Evolutionary conservation across 1,140 invertebrate genomes (phyloP).

Genomic region (Fopius arisanus): DNA sequence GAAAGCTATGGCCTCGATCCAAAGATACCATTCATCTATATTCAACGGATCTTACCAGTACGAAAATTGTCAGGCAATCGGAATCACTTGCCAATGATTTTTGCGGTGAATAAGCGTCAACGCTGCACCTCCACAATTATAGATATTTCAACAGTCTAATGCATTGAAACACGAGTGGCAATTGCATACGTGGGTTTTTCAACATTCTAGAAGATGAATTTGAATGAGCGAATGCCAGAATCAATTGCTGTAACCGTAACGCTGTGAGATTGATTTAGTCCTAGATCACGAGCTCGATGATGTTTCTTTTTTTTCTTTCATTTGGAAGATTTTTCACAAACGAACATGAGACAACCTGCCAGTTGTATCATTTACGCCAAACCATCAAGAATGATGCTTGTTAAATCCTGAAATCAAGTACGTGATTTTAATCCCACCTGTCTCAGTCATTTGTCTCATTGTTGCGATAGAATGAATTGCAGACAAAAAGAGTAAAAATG

Average conservation of each 20-base stretch:
- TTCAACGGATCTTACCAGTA: background rate
- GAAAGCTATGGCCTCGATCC: conserved; percentile 51
- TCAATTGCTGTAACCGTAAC: conserved; percentile 8
- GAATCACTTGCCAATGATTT: conserved; percentile 52
- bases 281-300: background rate
- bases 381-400: too few species aligned
- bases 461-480: too few species aligned
- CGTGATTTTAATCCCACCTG: too few species aligned
- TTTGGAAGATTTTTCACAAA: too few species aligned
- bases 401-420: too few species aligned
- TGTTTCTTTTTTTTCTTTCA: background rate
- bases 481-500: too few species aligned
- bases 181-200: background rate
- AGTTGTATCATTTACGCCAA: too few species aligned
- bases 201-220: background rate
- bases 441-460: too few species aligned
- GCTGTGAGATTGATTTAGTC: conserved; percentile 28
- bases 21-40: conserved; percentile 50
- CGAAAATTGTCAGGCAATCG: conserved; percentile 23
- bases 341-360: too few species aligned
- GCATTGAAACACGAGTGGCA: background rate
- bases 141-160: background rate
- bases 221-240: background rate
- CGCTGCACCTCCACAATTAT: background rate
- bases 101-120: background rate